Evolutionary conservation across 2,797 vertebrate species (phyloP), one percentile per base, ranked within the genome.

Genomic region (Galaxias olidus): DNA sequence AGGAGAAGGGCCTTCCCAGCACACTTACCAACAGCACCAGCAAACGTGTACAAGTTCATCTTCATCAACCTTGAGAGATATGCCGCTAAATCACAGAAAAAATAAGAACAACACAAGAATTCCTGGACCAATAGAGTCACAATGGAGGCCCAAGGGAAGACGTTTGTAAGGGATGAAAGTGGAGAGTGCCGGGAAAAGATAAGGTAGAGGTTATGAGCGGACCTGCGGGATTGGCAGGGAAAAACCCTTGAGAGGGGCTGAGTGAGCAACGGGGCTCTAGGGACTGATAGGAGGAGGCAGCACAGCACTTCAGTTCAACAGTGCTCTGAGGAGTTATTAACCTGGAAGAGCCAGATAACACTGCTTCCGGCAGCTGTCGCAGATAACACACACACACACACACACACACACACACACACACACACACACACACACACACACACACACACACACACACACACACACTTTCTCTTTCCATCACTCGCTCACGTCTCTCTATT

Each of bases 261-360:
- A 86, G 82, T 76, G 82, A 83, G 66, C 69, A 82, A 85, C 79
- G 30, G 79, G 77, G 80, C 69, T 80, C 72, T 75, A 42, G 56
- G 53, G 80, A 17, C 4, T 51, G 46, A 78, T 63, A 75, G 67
- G 60, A 71, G 65, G 68, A 69, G 74, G 75, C 84, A 84, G 79
- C 46, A 61, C 68, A 79, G 74, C 69, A 76, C 73, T 74, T 82
- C 72, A 76, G 73, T 72, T 79, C 74, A 54, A 84, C n/a, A n/a
- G n/a, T n/a, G n/a, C 87, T 83, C 73, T 71, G 69, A 84, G 79
- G 76, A 82, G 89, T 84, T 84, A 90, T 85, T 90, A 89, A 87
- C 75, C 74, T 79, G 84, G 71, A 77, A 14, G 45, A 72, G 75
- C 67, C 63, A 85, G 89, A 91, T 88, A 90, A 89, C 76, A 42